Evolutionary conservation across 92 coral and sea anemone species (phyloP).

Genomic region (Zoanthus sansibaricus): DNA sequence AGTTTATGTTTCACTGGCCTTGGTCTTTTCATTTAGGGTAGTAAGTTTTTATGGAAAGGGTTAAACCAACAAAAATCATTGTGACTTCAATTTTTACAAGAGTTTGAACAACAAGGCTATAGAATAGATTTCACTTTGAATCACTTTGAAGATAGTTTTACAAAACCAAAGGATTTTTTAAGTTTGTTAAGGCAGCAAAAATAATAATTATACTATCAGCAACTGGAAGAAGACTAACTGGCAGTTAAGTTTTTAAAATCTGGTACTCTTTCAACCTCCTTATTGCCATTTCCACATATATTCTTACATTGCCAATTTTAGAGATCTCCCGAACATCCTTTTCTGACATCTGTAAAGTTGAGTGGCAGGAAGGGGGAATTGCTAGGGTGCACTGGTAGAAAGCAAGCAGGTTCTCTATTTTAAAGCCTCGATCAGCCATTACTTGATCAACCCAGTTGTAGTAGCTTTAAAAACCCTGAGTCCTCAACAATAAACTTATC

Average conservation of each 20-base stretch:
- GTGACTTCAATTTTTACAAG: conserved; percentile 10
- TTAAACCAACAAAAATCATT: not conserved
- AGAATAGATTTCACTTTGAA: not conserved
- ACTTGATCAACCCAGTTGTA: conserved; percentile 33
- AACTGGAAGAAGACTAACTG: conserved; percentile 56
- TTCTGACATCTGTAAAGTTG: conserved; percentile 31
- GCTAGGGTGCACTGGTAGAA: conserved; percentile 40
- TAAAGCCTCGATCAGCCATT: conserved; percentile 52
- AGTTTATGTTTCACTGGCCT: conserved; percentile 4
- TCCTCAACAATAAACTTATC: conserved; percentile 37
- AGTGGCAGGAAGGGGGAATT: conserved; percentile 38
- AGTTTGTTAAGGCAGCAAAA: conserved; percentile 52
- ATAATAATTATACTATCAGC: conserved; percentile 63
- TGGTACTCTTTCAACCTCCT: conserved; percentile 56
- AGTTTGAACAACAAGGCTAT: conserved; percentile 8
- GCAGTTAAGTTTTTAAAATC: conserved; percentile 59
- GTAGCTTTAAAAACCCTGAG: conserved; percentile 25
- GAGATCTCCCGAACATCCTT: conserved; percentile 29
- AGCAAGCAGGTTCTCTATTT: conserved; percentile 28
- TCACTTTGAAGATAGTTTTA: not conserved
- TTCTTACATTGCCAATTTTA: conserved; percentile 11
- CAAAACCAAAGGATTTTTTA: conserved; percentile 24
- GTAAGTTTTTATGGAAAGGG: not conserved
- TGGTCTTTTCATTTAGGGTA: not conserved
- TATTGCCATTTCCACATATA: conserved; percentile 27